Evolutionary conservation across 2,113 vertebrate species (phyloP), one percentile per base, ranked within the genome.

Genomic region (Anguilla japonica): DNA sequence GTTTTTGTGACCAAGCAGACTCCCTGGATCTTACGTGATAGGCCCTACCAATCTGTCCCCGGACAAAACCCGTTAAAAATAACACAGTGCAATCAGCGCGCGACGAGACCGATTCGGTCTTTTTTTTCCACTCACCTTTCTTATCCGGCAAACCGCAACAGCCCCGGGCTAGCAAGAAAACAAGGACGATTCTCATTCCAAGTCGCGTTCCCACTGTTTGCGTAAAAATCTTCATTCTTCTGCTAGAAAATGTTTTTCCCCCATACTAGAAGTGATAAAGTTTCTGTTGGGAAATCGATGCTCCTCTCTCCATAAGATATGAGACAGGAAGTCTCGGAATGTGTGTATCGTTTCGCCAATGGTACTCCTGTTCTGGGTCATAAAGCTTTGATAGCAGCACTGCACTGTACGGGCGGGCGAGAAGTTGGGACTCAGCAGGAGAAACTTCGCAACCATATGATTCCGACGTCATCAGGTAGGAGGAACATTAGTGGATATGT

Each of bases 311-410:
- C 57, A 14, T 13, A 53, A 53, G 50, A 67, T 60, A 14, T 20
- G 3, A 20, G 56, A 15, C 81, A 43, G 80, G 56, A 82, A 57
- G 22, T 82, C 40, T n/a, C 41, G 40, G 41, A 50, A 53, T 18
- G 50, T 50, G 14, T 13, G 63, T 57, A 18, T 13, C 39, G 41
- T 53, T 53, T 63, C 50, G n/a, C 9, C 22, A 60, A 82, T 67
- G 83, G n/a, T 83, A 83, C 60, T 87, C 41, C 83, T 46, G 43
- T 29, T 22, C 39, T 29, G 57, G 60, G 57, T 60, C 40, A 20
- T 78, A n/a, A 40, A 75, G 83, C 60, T 82, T 82, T 83, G 86
- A 83, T 81, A 87, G 86, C 60, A 75, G 11, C 86, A 34, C 63
- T 82, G 7, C 50, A 20, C 41, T 87, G 16, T 53, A n/a, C 60